Percentiles rank a stretch among this genome's conserved stretches.
These are phyloP conservation scores for Hoplodrina ambigua DNA, from an alignment of 2,888 invertebrate species.

Conservation along the genomic window DNA sequence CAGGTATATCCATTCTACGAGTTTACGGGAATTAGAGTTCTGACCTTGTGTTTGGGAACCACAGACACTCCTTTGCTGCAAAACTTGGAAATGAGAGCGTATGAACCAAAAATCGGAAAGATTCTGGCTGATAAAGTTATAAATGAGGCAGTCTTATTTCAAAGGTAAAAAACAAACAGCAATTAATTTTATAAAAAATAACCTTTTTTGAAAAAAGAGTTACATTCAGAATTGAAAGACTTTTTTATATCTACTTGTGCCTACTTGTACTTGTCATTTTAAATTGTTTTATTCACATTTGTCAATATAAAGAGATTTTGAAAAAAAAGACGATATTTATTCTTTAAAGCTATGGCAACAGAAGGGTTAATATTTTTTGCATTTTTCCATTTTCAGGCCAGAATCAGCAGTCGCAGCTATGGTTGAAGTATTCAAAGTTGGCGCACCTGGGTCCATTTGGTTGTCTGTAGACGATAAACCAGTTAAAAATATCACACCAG, in stretches of 20 bases:
- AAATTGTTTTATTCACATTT: too few species aligned
- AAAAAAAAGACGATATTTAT: too few species aligned
- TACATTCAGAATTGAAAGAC: too few species aligned
- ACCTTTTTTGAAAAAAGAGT: too few species aligned
- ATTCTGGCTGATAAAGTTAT: constrained; percentile 1
- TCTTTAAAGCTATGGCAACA: too few species aligned
- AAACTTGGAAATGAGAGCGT: constrained; percentile 59
- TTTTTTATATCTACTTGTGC: too few species aligned
- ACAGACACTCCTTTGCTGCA: constrained; percentile 72
- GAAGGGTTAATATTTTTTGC: too few species aligned
- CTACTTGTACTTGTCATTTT: too few species aligned
- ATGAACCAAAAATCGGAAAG: constrained; percentile 54
- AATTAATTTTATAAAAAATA: too few species aligned
- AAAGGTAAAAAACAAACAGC: constrained; percentile 50
- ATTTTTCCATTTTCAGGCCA: constrained; percentile 56
- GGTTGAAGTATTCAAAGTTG: constrained; percentile 62
- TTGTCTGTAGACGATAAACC: constrained; percentile 60
- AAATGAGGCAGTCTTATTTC: constrained; percentile 6
- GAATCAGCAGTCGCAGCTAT: constrained; percentile 64
- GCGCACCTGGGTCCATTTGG: constrained; percentile 67
- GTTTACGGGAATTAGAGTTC: constrained; percentile 67
- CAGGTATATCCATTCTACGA: constrained; percentile 69
- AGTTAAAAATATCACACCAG: constrained; percentile 63
- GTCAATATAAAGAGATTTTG: too few species aligned
- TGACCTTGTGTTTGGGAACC: constrained; percentile 71